Evolutionary conservation across 2,888 invertebrate species (phyloP).

Genomic region (Athetis lepigone): DNA sequence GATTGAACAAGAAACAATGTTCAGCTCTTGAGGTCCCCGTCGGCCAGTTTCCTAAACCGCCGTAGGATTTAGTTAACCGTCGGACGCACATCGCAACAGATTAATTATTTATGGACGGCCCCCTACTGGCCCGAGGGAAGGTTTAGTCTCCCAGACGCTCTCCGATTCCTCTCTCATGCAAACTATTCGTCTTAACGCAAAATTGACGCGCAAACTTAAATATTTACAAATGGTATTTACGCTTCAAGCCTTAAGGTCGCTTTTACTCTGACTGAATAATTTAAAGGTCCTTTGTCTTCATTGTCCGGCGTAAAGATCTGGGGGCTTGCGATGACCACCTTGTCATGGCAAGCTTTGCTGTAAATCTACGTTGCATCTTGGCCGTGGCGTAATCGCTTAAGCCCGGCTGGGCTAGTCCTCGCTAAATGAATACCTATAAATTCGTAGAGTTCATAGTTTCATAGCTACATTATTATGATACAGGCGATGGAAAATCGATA

Average conservation of each 20-base stretch:
- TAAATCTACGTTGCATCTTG: conserved; percentile 90
- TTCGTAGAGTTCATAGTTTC: conserved; percentile 66
- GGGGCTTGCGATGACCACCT: conserved; percentile 90
- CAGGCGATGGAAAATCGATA: conserved; percentile 63
- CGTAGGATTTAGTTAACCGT: conserved; percentile 84
- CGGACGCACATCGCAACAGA: conserved; percentile 86
- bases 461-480: conserved; percentile 54
- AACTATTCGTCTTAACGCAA: conserved; percentile 88
- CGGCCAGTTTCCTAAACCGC: conserved; percentile 77
- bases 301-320: conserved; percentile 86
- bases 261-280: conserved; percentile 86
- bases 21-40: conserved; percentile 67
- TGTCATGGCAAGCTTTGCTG: conserved; percentile 87
- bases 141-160: conserved; percentile 88
- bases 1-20: conserved; percentile 69
- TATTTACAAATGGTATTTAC: conserved; percentile 86
- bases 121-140: conserved; percentile 81
- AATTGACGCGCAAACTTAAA: conserved; percentile 85
- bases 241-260: conserved; percentile 81
- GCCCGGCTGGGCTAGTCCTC: conserved; percentile 75
- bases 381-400: conserved; percentile 86
- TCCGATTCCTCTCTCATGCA: conserved; percentile 87
- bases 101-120: conserved; percentile 89
- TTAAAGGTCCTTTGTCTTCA: conserved; percentile 88
- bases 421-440: conserved; percentile 87